Evolutionary conservation across 2,113 vertebrate genomes (phyloP), one percentile per base, ranked within the genome.

Genomic region (Erpornis zantholeuca): DNA sequence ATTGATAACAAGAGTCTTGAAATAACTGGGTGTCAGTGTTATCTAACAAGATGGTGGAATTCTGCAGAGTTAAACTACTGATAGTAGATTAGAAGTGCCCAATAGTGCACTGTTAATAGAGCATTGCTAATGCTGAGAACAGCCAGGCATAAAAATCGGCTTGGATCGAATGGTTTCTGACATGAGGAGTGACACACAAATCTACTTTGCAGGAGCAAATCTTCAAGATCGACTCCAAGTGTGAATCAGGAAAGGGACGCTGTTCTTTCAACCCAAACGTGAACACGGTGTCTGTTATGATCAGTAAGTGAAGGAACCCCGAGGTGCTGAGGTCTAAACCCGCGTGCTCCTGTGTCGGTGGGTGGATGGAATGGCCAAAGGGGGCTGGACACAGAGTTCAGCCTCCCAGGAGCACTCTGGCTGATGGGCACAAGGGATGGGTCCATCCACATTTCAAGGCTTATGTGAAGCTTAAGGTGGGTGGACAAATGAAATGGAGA

Each of bases 211-310:
- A 99, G 99, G 99, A 99, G 52, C 99, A 98, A 97, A 95, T 99
- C 77, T 99, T 99, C 96, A 96, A 98, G 92, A 98, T 99, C 3
- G 99, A 99, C 97, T 99, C 99, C 23, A 98, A 98, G 93, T 98
- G 98, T 53, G 99, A 99, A 97, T 99, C 99, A 22, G 99, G 99
- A 59, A 99, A 99, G 96, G 99, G 99, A 56, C 98, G 99, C 80
- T 99, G 99, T 91, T 99, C 99, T 87, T 99, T 99, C 98, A 99
- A 99, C 80, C 99, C 99, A 23, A 98, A 97, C 69, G 99, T 99
- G 95, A 99, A 99, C 80, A 99, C 99, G 0, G 99, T 99, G 57
- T 99, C 99, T 61, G 98, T 99, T 92, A 99, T 99, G 99, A 99
- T 99, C 96, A 99, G 99, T 99, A 98, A 98, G 99, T 99, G 93